A percentile compares a stretch with the other conserved stretches of the same genome.
Conservation (phyloP, 2,888 invertebrate species). For the Hetaerina titia region DNA sequence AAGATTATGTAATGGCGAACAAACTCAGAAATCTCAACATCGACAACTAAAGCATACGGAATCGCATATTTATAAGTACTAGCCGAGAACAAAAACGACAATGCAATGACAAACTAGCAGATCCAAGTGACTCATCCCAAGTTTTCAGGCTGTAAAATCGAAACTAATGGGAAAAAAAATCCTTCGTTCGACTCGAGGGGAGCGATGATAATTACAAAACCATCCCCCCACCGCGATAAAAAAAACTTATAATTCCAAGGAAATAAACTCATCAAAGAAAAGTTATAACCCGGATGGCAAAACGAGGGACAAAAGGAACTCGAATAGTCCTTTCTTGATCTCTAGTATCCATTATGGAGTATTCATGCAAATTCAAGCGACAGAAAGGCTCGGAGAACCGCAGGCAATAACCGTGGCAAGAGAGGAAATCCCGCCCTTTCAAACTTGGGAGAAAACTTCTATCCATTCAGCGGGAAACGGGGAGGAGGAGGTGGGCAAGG, state of each 20-base stretch:
- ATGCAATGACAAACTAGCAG: no score
- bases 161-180: background rate
- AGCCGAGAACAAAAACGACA: no score
- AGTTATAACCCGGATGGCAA: constrained; percentile 48
- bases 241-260: background rate
- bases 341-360: constrained; percentile 64
- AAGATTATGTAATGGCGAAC: background rate
- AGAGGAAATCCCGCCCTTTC: constrained; percentile 60
- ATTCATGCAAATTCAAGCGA: constrained; percentile 65
- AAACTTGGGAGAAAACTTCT: constrained; percentile 62
- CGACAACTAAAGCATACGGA: no score
- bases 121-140: background rate
- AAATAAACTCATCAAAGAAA: constrained; percentile 52
- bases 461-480: constrained; percentile 45
- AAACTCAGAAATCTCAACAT: background rate
- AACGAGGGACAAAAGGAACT: constrained; percentile 55
- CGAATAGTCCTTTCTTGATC: constrained; percentile 57
- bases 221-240: background rate
- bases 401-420: constrained; percentile 54
- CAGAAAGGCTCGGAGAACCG: constrained; percentile 49
- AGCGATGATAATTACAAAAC: constrained; percentile 15
- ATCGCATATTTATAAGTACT: no score
- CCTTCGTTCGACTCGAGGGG: background rate
- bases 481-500: background rate
- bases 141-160: background rate